A percentile compares a stretch with the other conserved stretches of the same genome.
Evolutionary conservation across 2,113 vertebrate species (phyloP).

Genomic region (Mesitornis unicolor): DNA sequence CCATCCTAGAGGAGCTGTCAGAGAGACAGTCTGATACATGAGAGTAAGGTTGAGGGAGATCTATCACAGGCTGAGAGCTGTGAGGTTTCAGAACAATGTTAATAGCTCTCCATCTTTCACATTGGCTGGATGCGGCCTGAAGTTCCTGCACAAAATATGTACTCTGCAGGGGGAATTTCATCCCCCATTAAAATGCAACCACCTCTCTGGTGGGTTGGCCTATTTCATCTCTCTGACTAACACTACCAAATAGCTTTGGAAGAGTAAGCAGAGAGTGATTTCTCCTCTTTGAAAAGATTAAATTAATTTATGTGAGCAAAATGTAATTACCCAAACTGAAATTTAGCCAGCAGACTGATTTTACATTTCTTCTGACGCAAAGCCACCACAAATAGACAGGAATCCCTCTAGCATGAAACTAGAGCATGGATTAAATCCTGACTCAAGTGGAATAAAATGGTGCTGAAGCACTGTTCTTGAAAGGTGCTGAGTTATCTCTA

Average conservation of each 20-base stretch:
- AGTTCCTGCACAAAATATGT: background rate
- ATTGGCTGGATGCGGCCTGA: background rate
- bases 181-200: background rate
- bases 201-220: background rate
- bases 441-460: background rate
- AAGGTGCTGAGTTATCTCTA: background rate
- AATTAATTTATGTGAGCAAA: background rate
- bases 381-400: background rate
- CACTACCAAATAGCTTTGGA: background rate
- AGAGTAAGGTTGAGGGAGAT: background rate
- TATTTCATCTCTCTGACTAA: background rate
- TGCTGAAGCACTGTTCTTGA: background rate
- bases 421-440: background rate
- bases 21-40: background rate
- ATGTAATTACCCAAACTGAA: conserved; percentile 15
- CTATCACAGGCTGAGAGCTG: background rate
- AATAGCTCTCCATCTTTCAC: conserved; percentile 1
- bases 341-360: background rate
- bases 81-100: background rate
- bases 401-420: background rate
- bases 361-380: background rate
- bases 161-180: background rate
- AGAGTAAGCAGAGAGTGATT: background rate
- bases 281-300: background rate
- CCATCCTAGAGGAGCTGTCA: background rate